These are phyloP conservation scores for Parnassius apollo DNA, from an alignment of 2,888 invertebrate genomes.

Conservation along the genomic window DNA sequence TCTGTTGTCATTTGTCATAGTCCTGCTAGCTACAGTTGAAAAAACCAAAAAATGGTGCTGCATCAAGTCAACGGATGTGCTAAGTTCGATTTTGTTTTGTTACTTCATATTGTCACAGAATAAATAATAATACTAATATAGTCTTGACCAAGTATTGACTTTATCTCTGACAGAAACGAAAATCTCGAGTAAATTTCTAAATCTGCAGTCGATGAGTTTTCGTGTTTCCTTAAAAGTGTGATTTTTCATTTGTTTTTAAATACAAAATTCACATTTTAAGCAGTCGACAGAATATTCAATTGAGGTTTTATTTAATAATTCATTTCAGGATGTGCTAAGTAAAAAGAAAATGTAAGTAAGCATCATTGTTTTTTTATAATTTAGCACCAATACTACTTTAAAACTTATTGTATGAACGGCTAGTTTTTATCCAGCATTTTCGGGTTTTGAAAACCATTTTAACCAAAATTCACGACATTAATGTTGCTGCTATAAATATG, in stretches of 20 bases:
- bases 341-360: no score
- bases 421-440: background rate
- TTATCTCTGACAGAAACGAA: slow-evolving; percentile 9
- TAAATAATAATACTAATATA: no score
- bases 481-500: no score
- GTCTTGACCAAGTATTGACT: background rate
- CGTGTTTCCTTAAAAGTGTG: background rate
- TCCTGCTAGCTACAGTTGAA: no score
- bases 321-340: no score
- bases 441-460: no score
- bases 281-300: background rate
- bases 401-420: background rate
- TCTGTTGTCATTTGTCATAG: no score
- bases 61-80: slow-evolving; percentile 2
- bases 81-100: slow-evolving; percentile 22
- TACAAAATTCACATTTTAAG: background rate
- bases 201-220: slow-evolving; percentile 9
- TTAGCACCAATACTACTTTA: background rate
- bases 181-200: slow-evolving; percentile 16
- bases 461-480: no score
- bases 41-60: no score
- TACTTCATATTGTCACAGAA: background rate
- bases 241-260: background rate
- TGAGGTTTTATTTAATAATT: background rate
- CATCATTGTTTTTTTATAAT: no score